Percentiles rank a stretch among this genome's conserved stretches.
Evolutionary conservation across 2,113 vertebrate genomes (phyloP).

Genomic region (Pan troglodytes): DNA sequence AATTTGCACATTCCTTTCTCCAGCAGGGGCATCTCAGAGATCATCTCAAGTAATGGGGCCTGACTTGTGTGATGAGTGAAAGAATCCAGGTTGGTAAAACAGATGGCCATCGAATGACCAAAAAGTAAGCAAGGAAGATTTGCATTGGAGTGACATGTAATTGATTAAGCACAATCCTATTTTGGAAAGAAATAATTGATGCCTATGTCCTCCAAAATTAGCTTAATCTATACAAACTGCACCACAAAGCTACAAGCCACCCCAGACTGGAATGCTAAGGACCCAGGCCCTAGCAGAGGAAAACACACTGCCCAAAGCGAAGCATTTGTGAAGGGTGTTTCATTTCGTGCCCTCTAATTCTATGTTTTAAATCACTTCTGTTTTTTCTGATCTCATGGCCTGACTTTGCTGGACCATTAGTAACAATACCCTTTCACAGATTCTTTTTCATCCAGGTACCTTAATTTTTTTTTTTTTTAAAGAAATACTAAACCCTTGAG

Average conservation of each 20-base stretch:
- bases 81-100: conserved; percentile 58
- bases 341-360: background rate
- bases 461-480: background rate
- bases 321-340: background rate
- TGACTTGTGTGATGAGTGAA: conserved; percentile 59
- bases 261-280: background rate
- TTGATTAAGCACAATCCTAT: background rate
- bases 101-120: background rate
- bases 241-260: background rate
- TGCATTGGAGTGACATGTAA: background rate
- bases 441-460: background rate
- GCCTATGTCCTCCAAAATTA: background rate
- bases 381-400: background rate
- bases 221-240: background rate
- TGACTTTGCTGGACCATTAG: background rate
- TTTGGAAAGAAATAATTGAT: background rate
- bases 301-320: background rate
- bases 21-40: conserved; percentile 56
- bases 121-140: background rate
- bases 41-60: conserved; percentile 25
- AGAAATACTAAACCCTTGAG: background rate
- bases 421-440: background rate
- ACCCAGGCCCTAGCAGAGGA: background rate
- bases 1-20: conserved; percentile 67
- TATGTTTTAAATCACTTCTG: background rate